phyloP scores from a whole-genome alignment of 2,888 invertebrate species.

The Athalia rosae region DNA sequence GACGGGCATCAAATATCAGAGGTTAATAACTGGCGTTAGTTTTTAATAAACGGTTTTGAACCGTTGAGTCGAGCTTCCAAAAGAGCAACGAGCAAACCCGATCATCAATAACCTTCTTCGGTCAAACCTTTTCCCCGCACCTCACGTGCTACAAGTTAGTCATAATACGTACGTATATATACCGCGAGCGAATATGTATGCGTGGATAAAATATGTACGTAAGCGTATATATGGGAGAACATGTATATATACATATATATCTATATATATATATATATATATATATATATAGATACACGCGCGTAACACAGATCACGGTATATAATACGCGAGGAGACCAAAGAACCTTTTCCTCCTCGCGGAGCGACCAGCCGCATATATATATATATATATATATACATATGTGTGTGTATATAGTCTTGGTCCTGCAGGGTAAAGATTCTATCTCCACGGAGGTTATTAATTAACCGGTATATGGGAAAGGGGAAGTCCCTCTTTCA shows the following conservation, averaged over 20 bases:
- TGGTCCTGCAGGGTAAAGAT: no score
- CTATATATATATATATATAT: no score
- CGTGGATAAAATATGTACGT: background rate
- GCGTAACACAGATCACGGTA: no score
- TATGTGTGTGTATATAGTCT: no score
- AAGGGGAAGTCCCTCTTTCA: constrained; percentile 3
- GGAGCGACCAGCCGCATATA: no score
- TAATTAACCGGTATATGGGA: background rate
- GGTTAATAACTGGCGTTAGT: constrained; percentile 68
- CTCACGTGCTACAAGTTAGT: constrained; percentile 59
- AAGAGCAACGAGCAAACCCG: constrained; percentile 67
- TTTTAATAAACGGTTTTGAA: constrained; percentile 70
- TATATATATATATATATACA: no score
- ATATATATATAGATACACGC: no score
- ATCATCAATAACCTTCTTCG: constrained; percentile 67
- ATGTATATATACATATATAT: no score
- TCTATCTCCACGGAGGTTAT: no score
- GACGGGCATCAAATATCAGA: constrained; percentile 46
- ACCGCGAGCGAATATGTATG: background rate
- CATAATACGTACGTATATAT: background rate
- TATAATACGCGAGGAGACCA: no score
- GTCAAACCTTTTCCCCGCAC: constrained; percentile 71
- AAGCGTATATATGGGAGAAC: no score
- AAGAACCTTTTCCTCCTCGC: no score
- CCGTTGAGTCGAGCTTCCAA: background rate